A percentile compares a stretch with the other conserved stretches of the same genome.
Evolutionary conservation across 2,113 vertebrate genomes (phyloP).

Genomic region (Pandion haliaetus): DNA sequence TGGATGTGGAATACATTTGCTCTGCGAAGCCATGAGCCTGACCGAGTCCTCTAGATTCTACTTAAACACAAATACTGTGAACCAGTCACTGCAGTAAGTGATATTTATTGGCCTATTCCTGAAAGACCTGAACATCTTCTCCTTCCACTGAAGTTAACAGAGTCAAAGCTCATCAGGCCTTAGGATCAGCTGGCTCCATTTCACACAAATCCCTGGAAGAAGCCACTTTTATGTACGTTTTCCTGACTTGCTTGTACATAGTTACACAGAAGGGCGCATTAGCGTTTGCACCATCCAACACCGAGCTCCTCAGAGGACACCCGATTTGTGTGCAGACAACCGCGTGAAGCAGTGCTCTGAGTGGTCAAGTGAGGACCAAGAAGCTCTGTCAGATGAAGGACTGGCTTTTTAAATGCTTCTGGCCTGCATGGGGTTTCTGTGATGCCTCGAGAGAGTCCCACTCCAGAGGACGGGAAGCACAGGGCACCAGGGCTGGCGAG

Average conservation of each 20-base stretch:
- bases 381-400: not conserved
- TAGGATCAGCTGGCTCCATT: not conserved
- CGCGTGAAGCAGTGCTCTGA: fast-evolving
- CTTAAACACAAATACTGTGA: not conserved
- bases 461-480: not conserved
- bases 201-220: not conserved
- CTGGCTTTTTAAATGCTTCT: not conserved
- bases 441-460: not conserved
- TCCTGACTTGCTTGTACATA: not conserved
- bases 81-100: not conserved
- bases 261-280: not conserved
- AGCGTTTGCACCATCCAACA: not conserved
- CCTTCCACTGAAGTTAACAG: not conserved
- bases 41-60: not conserved
- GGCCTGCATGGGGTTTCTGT: not conserved
- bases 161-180: not conserved
- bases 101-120: not conserved
- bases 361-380: not conserved
- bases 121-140: not conserved
- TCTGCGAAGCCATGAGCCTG: not conserved
- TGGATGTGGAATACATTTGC: not conserved
- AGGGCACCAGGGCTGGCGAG: not conserved
- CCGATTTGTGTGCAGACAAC: not conserved
- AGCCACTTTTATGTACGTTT: not conserved
- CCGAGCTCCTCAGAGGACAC: not conserved